Conservation (phyloP, 1,140 invertebrate species). For the Lepidurus couesii region DNA sequence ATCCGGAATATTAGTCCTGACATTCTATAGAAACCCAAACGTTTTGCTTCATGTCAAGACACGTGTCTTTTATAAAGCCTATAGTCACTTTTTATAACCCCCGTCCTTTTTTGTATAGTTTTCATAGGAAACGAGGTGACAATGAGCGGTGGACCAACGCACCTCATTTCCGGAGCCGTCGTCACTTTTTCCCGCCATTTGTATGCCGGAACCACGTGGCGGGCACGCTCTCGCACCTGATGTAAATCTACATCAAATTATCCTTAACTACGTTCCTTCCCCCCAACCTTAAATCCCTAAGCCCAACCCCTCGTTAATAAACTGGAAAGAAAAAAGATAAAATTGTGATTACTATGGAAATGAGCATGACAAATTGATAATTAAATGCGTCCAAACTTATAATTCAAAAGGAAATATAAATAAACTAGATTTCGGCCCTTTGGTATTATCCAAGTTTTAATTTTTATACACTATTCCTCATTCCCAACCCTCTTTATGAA, state of each 20-base stretch:
- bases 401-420: too few species aligned
- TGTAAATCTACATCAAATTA: neutral
- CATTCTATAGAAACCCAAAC: neutral
- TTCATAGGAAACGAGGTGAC: constrained; percentile 9
- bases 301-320: too few species aligned
- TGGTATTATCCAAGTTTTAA: too few species aligned
- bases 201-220: neutral
- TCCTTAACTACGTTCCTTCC: neutral
- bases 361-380: too few species aligned
- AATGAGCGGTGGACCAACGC: neutral
- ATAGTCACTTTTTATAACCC: constrained; percentile 13
- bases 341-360: too few species aligned
- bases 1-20: too few species aligned
- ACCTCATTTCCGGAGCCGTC: neutral
- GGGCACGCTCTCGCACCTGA: neutral
- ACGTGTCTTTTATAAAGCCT: neutral
- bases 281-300: too few species aligned
- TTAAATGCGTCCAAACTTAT: too few species aligned
- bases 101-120: neutral
- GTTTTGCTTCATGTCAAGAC: neutral
- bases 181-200: neutral
- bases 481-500: too few species aligned
- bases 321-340: too few species aligned
- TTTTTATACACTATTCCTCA: too few species aligned
- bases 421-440: too few species aligned